These are phyloP conservation scores for Chlorops oryzae DNA, from an alignment of 1,140 invertebrate species.

Conservation along the genomic window DNA sequence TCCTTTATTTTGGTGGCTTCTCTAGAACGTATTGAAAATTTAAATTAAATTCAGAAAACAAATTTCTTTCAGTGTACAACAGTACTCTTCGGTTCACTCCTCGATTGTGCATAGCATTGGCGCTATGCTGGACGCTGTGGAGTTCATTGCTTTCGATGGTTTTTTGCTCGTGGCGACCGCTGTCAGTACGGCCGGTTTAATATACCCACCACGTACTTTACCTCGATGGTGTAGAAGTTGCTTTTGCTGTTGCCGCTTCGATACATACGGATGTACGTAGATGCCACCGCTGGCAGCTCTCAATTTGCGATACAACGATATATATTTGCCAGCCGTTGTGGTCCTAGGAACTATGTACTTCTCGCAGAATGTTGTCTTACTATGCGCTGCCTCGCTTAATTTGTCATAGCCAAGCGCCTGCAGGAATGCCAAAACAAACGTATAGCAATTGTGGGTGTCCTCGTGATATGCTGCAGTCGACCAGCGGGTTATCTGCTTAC, in stretches of 20 bases:
- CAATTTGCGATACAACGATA: slow-evolving; percentile 67
- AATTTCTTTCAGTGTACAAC: too few relatives aligned
- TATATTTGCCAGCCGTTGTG: slow-evolving; percentile 71
- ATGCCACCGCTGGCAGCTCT: slow-evolving; percentile 49
- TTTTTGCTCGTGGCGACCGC: neutral
- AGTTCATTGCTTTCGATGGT: slow-evolving; percentile 10
- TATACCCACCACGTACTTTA: slow-evolving; percentile 6
- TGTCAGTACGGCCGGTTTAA: slow-evolving; percentile 8
- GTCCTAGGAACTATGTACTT: slow-evolving; percentile 69
- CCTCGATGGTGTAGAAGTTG: slow-evolving; percentile 1
- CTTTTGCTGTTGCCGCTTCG: slow-evolving; percentile 19
- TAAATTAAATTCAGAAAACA: too few relatives aligned
- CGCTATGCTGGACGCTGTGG: too few relatives aligned
- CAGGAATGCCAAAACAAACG: slow-evolving; percentile 70
- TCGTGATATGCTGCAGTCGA: slow-evolving; percentile 62
- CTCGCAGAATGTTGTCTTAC: slow-evolving; percentile 60
- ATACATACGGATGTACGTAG: slow-evolving; percentile 49
- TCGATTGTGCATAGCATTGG: slow-evolving; percentile 41
- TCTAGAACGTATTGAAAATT: too few relatives aligned
- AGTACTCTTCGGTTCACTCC: slow-evolving; percentile 18
- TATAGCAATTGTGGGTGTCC: slow-evolving; percentile 70
- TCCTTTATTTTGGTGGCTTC: too few relatives aligned
- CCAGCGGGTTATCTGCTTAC: slow-evolving; percentile 59
- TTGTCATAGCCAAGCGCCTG: slow-evolving; percentile 57
- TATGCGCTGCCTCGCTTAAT: slow-evolving; percentile 58